Conservation (phyloP, 2,113 vertebrate genomes). For the Ramphastos sulfuratus region DNA sequence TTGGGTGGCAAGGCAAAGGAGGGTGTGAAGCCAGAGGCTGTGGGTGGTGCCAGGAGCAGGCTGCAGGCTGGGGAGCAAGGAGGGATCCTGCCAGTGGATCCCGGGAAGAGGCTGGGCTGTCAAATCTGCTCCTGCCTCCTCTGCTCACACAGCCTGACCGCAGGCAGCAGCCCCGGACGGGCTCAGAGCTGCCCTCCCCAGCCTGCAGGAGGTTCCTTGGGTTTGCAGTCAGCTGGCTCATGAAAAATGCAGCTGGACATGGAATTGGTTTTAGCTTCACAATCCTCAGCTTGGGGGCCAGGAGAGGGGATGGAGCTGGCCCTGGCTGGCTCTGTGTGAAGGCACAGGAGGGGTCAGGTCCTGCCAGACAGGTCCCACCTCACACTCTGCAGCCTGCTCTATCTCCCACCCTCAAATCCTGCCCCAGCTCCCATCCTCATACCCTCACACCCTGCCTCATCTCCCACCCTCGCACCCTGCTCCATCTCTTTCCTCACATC, state of each 20-base stretch:
- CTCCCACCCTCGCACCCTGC: no score
- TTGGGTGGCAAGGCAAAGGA: accelerated
- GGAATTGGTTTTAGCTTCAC: conserved; percentile 62
- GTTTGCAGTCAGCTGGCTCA: conserved; percentile 54
- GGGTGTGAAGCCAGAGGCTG: not conserved
- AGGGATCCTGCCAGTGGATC: not conserved
- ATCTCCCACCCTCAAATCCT: no score
- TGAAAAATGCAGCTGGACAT: conserved; percentile 69
- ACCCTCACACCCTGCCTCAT: no score
- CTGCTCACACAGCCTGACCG: conserved; percentile 22
- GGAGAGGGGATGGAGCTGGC: not conserved
- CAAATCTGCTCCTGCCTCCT: not conserved
- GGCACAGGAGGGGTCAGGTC: accelerated
- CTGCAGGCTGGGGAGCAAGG: not conserved
- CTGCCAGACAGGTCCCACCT: accelerated
- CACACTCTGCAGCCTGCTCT: no score
- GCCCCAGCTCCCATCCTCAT: no score
- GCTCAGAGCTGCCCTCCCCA: not conserved
- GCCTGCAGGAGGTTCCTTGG: not conserved
- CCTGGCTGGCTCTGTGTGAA: accelerated
- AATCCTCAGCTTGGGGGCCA: conserved; percentile 14
- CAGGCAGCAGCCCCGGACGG: accelerated
- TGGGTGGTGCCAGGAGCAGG: conserved; percentile 1
- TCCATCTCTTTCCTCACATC: no score
- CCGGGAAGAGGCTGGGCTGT: not conserved